These are phyloP conservation scores for Trichonephila clavipes DNA, from an alignment of 1,140 invertebrate genomes.

Conservation along the genomic window DNA sequence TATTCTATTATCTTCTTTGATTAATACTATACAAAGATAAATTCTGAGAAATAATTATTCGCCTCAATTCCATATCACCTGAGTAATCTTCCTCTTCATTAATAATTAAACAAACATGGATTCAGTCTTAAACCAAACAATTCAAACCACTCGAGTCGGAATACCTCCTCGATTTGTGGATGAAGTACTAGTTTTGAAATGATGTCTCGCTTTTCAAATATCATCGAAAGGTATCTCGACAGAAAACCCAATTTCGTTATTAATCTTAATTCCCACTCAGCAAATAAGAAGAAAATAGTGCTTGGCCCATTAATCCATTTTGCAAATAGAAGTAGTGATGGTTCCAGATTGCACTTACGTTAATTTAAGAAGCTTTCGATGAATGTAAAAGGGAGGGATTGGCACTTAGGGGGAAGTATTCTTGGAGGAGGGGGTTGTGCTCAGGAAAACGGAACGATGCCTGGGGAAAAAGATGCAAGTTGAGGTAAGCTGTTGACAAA, in stretches of 20 bases:
- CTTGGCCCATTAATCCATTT: conserved; percentile 6
- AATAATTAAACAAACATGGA: background rate
- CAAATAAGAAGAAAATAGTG: background rate
- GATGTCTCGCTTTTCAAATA: conserved; percentile 26
- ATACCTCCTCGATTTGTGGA: background rate
- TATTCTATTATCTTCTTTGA: too few species aligned
- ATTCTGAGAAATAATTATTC: background rate
- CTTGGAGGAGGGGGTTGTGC: background rate
- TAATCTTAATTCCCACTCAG: conserved; percentile 19
- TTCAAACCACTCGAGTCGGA: background rate
- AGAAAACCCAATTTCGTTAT: conserved; percentile 28
- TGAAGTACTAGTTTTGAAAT: background rate
- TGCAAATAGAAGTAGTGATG: background rate
- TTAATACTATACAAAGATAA: too few species aligned
- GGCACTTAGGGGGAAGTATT: background rate
- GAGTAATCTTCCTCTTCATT: background rate
- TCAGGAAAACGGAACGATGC: background rate
- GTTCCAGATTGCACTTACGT: background rate
- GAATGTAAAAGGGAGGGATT: background rate
- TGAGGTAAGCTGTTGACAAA: conserved; percentile 58
- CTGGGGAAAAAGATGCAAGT: conserved; percentile 34
- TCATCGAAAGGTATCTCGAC: background rate
- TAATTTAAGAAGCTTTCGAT: conserved; percentile 24
- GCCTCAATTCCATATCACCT: background rate
- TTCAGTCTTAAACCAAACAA: background rate